Conservation (phyloP, 1,140 invertebrate species). For the Ips typographus region DNA sequence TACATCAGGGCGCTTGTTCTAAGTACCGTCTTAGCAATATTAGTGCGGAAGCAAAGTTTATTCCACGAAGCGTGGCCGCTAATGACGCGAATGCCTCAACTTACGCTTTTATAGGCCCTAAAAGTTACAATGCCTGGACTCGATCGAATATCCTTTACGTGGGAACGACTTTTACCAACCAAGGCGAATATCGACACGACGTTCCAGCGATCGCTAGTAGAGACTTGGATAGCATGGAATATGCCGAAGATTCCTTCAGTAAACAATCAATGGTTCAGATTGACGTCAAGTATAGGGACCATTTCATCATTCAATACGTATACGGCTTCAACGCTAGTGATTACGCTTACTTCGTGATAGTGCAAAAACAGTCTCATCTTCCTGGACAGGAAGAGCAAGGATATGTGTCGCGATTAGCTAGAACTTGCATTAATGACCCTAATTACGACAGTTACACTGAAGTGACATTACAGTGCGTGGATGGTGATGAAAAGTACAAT, state of each 20-base stretch:
- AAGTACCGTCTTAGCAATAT: slow-evolving; percentile 85
- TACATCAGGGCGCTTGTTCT: slow-evolving; percentile 84
- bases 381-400: slow-evolving; percentile 85
- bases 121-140: slow-evolving; percentile 76
- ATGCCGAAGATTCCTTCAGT: slow-evolving; percentile 81
- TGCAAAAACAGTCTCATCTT: slow-evolving; percentile 89
- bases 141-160: slow-evolving; percentile 86
- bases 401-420: slow-evolving; percentile 84
- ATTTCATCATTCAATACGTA: slow-evolving; percentile 91
- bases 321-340: slow-evolving; percentile 94
- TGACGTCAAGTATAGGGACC: slow-evolving; percentile 92
- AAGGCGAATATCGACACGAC: slow-evolving; percentile 89
- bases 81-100: slow-evolving; percentile 91
- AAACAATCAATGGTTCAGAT: slow-evolving; percentile 87
- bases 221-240: slow-evolving; percentile 73
- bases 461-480: slow-evolving; percentile 83
- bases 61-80: slow-evolving; percentile 80
- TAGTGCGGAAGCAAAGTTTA: slow-evolving; percentile 70
- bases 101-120: slow-evolving; percentile 92
- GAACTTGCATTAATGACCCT: slow-evolving; percentile 90
- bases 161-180: slow-evolving; percentile 90
- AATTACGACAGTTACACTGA: slow-evolving; percentile 96
- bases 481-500: slow-evolving; percentile 74
- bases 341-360: slow-evolving; percentile 93
- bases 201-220: slow-evolving; percentile 91